Conservation (phyloP, 2,113 vertebrate genomes). For the Calidris pygmaea region DNA sequence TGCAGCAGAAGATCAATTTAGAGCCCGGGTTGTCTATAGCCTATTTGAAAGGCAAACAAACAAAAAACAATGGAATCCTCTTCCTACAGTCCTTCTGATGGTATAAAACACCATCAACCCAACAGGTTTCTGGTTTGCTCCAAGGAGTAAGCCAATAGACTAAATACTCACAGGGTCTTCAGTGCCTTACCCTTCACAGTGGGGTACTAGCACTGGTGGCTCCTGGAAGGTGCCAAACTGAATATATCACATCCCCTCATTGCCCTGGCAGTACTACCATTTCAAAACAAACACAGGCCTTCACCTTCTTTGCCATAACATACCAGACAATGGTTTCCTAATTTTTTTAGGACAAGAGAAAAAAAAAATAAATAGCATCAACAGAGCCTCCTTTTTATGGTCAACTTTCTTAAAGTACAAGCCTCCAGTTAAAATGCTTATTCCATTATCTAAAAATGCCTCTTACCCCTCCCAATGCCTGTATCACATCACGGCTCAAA, state of each 20-base stretch:
- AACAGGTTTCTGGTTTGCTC: not conserved
- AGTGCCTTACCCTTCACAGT: not conserved
- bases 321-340: not conserved
- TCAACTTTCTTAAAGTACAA: not conserved
- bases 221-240: not conserved
- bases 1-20: not conserved
- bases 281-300: too few relatives aligned
- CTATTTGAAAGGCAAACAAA: not conserved
- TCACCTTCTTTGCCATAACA: not conserved
- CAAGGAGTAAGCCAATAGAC: not conserved
- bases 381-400: not conserved
- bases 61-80: not conserved
- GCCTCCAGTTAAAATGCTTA: not conserved
- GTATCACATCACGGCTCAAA: not conserved
- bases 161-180: not conserved
- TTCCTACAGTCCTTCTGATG: not conserved
- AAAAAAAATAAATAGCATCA: not conserved
- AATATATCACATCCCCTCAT: not conserved
- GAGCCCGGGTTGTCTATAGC: not conserved
- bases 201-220: not conserved
- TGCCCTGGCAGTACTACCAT: not conserved
- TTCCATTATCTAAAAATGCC: not conserved
- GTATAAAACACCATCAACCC: not conserved
- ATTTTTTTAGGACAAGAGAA: not conserved
- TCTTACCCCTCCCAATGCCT: not conserved